Conservation (phyloP, 2,888 invertebrate genomes). For the Cenopis cana region DNA sequence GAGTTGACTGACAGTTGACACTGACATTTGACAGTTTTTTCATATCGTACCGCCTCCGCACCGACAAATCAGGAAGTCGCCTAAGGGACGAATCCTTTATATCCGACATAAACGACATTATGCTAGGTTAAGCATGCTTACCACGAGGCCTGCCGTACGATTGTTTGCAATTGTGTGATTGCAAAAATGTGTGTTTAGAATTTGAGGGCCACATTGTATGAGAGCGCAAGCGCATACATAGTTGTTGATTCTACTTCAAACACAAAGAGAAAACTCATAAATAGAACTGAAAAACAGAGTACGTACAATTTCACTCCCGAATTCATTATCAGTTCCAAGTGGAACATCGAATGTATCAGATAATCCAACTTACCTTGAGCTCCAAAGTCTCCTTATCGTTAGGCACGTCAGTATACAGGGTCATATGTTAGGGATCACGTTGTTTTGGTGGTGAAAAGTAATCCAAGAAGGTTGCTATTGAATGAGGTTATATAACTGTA, state of each 20-base stretch:
- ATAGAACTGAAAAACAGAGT: constrained; percentile 5
- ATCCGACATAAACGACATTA: too few species aligned
- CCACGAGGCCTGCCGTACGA: too few species aligned
- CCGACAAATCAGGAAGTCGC: too few species aligned
- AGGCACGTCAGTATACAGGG: constrained; percentile 35
- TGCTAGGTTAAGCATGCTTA: too few species aligned
- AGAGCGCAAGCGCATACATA: too few species aligned
- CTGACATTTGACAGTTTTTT: too few species aligned
- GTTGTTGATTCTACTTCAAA: background rate
- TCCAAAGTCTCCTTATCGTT: constrained; percentile 34
- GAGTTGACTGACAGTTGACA: too few species aligned
- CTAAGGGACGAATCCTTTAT: too few species aligned
- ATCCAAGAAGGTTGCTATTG: constrained; percentile 61
- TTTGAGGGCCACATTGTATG: too few species aligned
- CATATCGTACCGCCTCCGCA: too few species aligned
- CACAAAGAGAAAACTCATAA: background rate
- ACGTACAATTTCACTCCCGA: constrained; percentile 11
- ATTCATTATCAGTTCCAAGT: constrained; percentile 26
- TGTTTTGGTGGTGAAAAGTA: constrained; percentile 55
- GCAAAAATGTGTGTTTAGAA: too few species aligned
- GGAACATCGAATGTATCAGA: constrained; percentile 42
- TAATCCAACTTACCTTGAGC: constrained; percentile 54
- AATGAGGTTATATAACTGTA: constrained; percentile 74
- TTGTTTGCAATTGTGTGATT: too few species aligned
- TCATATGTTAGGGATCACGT: constrained; percentile 47